phyloP scores from a whole-genome alignment of 1,140 invertebrate genomes.

The Pogonus chalceus region DNA sequence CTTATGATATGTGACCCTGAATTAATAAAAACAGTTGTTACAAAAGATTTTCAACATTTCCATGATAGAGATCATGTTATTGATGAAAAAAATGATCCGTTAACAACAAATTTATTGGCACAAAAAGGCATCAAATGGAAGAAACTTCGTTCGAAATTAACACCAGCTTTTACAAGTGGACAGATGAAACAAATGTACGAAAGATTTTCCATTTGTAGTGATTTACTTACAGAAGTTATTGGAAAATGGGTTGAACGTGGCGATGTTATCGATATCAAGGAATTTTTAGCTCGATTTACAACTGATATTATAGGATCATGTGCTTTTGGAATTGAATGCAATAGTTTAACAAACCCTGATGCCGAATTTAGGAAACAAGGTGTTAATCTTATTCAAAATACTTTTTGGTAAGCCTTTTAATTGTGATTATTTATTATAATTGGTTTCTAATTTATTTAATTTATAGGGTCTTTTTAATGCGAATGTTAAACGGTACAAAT shows the following conservation, averaged over 20 bases:
- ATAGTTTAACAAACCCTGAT: slow-evolving; percentile 31
- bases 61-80: slow-evolving; percentile 18
- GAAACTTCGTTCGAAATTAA: background rate
- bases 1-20: slow-evolving; percentile 21
- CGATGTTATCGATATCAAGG: no score
- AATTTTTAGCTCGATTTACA: no score
- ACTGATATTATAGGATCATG: slow-evolving; percentile 39
- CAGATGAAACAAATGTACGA: background rate
- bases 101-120: slow-evolving; percentile 40
- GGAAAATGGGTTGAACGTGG: no score
- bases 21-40: slow-evolving; percentile 26
- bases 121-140: slow-evolving; percentile 28
- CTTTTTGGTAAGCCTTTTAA: background rate
- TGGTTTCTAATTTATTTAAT: no score
- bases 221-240: no score
- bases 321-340: slow-evolving; percentile 39
- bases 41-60: slow-evolving; percentile 31
- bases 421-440: background rate
- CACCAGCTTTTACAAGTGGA: background rate
- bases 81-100: slow-evolving; percentile 39
- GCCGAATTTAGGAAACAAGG: slow-evolving; percentile 29
- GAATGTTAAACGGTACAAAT: no score
- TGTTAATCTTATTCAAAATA: background rate
- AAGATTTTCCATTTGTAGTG: background rate
- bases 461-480: no score